Percentiles rank a stretch among this genome's conserved stretches.
These are phyloP conservation scores for Cybosia mesomella DNA, from an alignment of 2,888 invertebrate genomes.

Conservation along the genomic window DNA sequence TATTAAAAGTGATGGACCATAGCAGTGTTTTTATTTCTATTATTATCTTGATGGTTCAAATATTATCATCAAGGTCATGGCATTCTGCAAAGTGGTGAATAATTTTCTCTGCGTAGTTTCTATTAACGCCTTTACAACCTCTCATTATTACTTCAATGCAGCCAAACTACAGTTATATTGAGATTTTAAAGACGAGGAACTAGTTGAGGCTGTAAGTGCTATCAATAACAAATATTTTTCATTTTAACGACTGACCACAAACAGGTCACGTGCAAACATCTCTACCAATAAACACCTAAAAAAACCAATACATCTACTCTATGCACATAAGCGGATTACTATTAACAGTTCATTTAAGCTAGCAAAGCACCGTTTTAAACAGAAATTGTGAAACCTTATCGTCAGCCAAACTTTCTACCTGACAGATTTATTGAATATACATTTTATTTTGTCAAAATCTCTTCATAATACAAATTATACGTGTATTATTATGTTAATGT, in stretches of 20 bases:
- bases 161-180: not conserved
- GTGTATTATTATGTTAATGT: slow-evolving; percentile 53
- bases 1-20: not conserved
- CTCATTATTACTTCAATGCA: not conserved
- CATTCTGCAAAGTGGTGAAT: not conserved
- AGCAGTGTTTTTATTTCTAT: not conserved
- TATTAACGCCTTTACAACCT: not conserved
- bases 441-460: slow-evolving; percentile 48
- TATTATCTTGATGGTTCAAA: not conserved
- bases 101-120: not conserved
- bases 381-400: slow-evolving; percentile 40
- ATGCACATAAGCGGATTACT: slow-evolving; percentile 41
- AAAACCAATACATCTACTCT: slow-evolving; percentile 26
- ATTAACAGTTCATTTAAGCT: slow-evolving; percentile 38
- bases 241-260: slow-evolving; percentile 31
- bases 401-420: slow-evolving; percentile 44
- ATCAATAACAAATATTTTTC: slow-evolving; percentile 13
- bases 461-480: slow-evolving; percentile 52
- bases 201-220: slow-evolving; percentile 1
- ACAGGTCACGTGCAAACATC: slow-evolving; percentile 33
- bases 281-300: slow-evolving; percentile 30
- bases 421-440: slow-evolving; percentile 53
- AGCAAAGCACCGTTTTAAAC: slow-evolving; percentile 36
- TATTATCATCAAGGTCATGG: not conserved
- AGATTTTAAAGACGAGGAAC: not conserved